A percentile compares a stretch with the other conserved stretches of the same genome.
These are phyloP conservation scores for Macrosteles quadrilineatus DNA, from an alignment of 1,140 invertebrate genomes.

Conservation along the genomic window DNA sequence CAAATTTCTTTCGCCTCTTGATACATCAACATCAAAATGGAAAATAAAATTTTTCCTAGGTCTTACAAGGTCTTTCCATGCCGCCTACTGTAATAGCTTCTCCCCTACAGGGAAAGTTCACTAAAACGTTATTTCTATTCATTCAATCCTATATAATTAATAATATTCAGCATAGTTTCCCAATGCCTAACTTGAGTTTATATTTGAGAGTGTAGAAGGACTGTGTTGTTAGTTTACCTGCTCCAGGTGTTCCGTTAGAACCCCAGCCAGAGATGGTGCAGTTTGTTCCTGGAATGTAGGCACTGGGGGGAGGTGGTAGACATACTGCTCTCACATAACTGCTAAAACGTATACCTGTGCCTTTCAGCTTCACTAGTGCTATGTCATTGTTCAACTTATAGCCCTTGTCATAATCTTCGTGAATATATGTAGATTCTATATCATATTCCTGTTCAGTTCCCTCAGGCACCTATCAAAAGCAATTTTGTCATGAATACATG, in stretches of 20 bases:
- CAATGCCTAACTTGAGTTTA: too few species aligned
- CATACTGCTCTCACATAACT: constrained; percentile 74
- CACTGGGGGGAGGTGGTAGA: constrained; percentile 58
- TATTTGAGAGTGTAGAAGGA: too few species aligned
- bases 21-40: too few species aligned
- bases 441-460: constrained; percentile 65
- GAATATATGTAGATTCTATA: constrained; percentile 68
- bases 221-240: too few species aligned
- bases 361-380: constrained; percentile 68
- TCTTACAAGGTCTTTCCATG: too few species aligned
- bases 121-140: too few species aligned
- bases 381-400: constrained; percentile 74
- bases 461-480: constrained; percentile 56
- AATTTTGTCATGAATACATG: background rate
- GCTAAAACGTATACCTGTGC: constrained; percentile 62
- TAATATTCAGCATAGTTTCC: too few species aligned
- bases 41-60: too few species aligned
- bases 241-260: constrained; percentile 60
- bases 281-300: constrained; percentile 60
- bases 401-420: constrained; percentile 64
- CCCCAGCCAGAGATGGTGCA: constrained; percentile 79
- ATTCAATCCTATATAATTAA: too few species aligned
- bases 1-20: too few species aligned
- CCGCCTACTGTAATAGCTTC: too few species aligned
- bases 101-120: too few species aligned